Evolutionary conservation across 2,113 vertebrate species (phyloP).

Genomic region (Lethenteron reissneri): DNA sequence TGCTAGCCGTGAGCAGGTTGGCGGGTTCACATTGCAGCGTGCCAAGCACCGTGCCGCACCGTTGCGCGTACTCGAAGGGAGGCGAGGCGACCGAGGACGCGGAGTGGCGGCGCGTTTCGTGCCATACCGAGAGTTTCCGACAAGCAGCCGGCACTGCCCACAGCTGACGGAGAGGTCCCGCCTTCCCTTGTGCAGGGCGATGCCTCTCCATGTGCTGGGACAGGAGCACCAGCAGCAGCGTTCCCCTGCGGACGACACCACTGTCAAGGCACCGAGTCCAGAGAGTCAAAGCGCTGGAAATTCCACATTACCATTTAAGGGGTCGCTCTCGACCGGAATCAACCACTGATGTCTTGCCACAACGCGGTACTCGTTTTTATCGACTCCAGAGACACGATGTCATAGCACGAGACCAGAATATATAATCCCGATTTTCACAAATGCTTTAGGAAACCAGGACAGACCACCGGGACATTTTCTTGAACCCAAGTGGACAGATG

Average conservation of each 20-base stretch:
- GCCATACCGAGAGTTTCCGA: slow-evolving; percentile 32
- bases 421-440: no score
- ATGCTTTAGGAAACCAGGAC: neutral
- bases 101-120: neutral
- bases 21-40: no score
- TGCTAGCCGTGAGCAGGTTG: no score
- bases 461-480: neutral
- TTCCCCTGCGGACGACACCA: slow-evolving; percentile 21
- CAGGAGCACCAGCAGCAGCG: slow-evolving; percentile 28
- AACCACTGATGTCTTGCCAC: no score
- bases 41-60: no score
- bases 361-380: neutral
- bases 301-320: neutral
- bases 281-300: neutral
- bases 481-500: neutral
- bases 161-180: neutral
- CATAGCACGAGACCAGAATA: no score
- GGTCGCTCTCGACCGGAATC: neutral
- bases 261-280: neutral
- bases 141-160: slow-evolving; percentile 16
- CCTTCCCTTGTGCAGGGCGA: slow-evolving; percentile 17
- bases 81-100: neutral
- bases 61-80: neutral
- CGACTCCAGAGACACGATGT: neutral
- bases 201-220: slow-evolving; percentile 33